These are phyloP conservation scores for Neomonachus schauinslandi DNA, from an alignment of 2,113 vertebrate species.

Conservation along the genomic window DNA sequence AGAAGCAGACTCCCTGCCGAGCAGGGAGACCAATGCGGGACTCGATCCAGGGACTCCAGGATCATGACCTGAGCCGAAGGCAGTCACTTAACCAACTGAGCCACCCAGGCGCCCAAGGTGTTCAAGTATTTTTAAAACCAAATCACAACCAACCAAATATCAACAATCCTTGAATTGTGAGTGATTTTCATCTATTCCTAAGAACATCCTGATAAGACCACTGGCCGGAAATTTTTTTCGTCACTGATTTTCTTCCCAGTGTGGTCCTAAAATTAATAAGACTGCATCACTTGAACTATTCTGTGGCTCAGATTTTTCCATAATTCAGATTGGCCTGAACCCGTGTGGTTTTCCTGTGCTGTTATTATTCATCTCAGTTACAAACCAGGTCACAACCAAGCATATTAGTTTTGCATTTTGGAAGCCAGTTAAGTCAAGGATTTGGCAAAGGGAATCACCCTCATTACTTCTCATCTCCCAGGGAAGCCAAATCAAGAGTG, in stretches of 20 bases:
- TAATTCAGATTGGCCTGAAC: neutral
- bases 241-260: neutral
- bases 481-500: neutral
- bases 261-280: conserved; percentile 44
- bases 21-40: too few species aligned
- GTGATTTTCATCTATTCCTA: neutral
- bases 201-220: neutral
- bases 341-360: neutral
- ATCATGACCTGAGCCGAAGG: too few species aligned
- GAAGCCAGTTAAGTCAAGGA: conserved; percentile 11
- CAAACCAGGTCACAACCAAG: neutral
- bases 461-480: neutral
- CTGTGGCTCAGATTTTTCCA: neutral
- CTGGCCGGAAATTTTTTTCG: neutral
- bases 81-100: too few species aligned
- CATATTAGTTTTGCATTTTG: conserved; percentile 28
- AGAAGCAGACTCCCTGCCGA: too few species aligned
- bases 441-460: conserved; percentile 28
- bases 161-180: neutral
- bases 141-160: neutral
- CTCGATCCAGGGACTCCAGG: too few species aligned
- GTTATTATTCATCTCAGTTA: neutral
- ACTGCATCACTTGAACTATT: neutral
- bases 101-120: neutral
- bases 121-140: conserved; percentile 7